A percentile compares a stretch with the other conserved stretches of the same genome.
Conservation (phyloP, 2,888 invertebrate species). For the Hylaea fasciaria region DNA sequence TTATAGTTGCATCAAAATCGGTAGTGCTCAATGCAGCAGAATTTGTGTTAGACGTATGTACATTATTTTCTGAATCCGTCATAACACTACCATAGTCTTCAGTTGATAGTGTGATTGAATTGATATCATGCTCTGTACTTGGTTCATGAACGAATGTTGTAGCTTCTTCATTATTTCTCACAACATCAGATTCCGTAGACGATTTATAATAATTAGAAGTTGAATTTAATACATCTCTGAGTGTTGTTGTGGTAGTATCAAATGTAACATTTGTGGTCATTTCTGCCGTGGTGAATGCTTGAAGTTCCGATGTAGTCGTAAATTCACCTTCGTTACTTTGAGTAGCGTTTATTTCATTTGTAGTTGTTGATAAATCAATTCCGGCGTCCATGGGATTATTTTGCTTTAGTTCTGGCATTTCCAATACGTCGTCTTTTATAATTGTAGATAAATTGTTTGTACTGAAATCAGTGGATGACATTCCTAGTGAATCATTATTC, state of each 20-base stretch:
- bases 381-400: not conserved
- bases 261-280: not conserved
- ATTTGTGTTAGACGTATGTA: not conserved
- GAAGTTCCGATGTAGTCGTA: not conserved
- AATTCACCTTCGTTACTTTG: slow-evolving; percentile 4
- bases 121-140: not conserved
- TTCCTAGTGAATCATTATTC: not conserved
- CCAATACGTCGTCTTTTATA: not conserved
- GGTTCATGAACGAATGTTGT: not conserved
- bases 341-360: not conserved
- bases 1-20: slow-evolving; percentile 4
- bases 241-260: not conserved
- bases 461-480: slow-evolving; percentile 6
- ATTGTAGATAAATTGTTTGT: not conserved
- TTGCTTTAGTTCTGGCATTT: not conserved
- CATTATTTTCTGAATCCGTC: not conserved
- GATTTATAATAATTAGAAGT: not conserved
- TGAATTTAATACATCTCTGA: no score
- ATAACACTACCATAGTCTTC: not conserved
- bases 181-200: not conserved
- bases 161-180: not conserved
- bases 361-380: not conserved
- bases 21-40: not conserved
- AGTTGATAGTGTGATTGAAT: not conserved
- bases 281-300: not conserved